Evolutionary conservation across 2,797 vertebrate genomes (phyloP).

Genomic region (Sus cebifrons): DNA sequence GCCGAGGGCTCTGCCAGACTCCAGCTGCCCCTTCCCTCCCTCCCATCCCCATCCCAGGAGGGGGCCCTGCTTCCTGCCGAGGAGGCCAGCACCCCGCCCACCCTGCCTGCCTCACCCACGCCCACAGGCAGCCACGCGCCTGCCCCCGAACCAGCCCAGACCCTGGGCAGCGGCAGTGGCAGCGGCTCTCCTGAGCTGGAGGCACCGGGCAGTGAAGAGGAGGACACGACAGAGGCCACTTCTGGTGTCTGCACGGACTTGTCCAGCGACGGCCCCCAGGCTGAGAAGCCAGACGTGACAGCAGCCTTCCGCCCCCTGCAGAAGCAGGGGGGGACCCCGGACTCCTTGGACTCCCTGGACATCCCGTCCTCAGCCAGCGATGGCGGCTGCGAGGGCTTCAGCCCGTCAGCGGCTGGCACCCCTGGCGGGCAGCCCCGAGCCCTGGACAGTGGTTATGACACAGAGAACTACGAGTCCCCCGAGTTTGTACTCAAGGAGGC

Average conservation of each 20-base stretch:
- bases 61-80: constrained; percentile 57
- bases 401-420: constrained; percentile 91
- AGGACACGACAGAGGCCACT: constrained; percentile 93
- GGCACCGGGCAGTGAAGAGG: constrained; percentile 91
- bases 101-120: constrained; percentile 81
- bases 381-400: constrained; percentile 84
- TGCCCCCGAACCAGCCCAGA: constrained; percentile 82
- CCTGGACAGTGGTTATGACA: constrained; percentile 98
- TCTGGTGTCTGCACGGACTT: constrained; percentile 93
- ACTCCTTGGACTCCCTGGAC: constrained; percentile 95
- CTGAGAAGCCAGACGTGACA: constrained; percentile 84
- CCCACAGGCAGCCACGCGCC: constrained; percentile 85
- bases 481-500: constrained; percentile 97
- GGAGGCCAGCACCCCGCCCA: constrained; percentile 8
- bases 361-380: constrained; percentile 92
- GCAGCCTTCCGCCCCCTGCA: constrained; percentile 92
- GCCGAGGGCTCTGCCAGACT: background rate
- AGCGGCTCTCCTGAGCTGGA: constrained; percentile 91
- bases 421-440: constrained; percentile 94
- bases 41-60: constrained; percentile 64
- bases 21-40: background rate
- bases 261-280: constrained; percentile 91
- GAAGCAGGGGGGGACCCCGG: constrained; percentile 95
- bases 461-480: constrained; percentile 97
- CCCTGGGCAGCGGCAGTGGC: constrained; percentile 84